phyloP scores from a whole-genome alignment of 2,113 vertebrate species.

The Circaetus cinerascens region DNA sequence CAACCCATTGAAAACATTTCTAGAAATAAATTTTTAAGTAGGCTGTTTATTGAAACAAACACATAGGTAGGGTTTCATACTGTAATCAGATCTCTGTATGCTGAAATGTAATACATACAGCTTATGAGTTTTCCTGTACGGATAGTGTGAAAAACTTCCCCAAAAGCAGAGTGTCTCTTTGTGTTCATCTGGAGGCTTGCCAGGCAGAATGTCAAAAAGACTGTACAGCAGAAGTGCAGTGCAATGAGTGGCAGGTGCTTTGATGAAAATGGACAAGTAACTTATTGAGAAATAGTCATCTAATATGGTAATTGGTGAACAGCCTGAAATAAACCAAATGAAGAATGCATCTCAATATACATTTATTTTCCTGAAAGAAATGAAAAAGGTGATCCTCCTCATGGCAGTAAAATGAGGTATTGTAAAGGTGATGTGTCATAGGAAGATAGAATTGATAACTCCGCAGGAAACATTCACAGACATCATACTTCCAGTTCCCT shows the following conservation, averaged over 20 bases:
- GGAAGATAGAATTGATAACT: neutral
- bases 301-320: neutral
- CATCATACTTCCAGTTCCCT: neutral
- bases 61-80: neutral
- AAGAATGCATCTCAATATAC: neutral
- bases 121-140: neutral
- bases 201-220: neutral
- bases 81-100: neutral
- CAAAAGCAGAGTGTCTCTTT: neutral
- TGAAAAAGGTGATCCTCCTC: neutral
- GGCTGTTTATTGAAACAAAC: neutral
- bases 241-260: neutral
- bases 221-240: rapidly evolving
- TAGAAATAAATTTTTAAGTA: neutral
- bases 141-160: neutral
- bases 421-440: neutral
- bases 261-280: neutral
- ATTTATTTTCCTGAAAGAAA: neutral
- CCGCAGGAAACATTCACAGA: neutral
- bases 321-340: neutral
- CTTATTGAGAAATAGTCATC: neutral
- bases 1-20: neutral
- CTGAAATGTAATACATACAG: neutral
- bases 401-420: neutral
- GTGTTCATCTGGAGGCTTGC: neutral